Evolutionary conservation across 2,797 vertebrate genomes (phyloP).

Genomic region (Lycodopsis pacificus): DNA sequence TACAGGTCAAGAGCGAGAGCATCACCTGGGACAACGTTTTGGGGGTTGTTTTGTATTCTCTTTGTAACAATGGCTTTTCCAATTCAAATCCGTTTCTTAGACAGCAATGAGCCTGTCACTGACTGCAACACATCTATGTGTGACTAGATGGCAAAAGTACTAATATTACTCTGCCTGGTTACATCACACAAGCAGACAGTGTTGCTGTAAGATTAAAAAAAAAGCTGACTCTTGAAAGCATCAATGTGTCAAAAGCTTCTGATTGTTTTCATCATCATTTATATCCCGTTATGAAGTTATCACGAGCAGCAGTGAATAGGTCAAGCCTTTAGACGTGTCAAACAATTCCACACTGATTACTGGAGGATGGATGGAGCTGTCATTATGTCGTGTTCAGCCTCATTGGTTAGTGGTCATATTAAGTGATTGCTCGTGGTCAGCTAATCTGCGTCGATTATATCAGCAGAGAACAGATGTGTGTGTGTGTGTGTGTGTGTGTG

Average conservation of each 20-base stretch:
- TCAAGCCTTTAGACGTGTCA: slow-evolving; percentile 23
- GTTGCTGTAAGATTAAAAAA: background rate
- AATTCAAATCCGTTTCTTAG: slow-evolving; percentile 8
- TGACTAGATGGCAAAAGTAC: slow-evolving; percentile 18
- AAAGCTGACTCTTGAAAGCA: background rate
- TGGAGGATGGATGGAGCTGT: slow-evolving; percentile 33
- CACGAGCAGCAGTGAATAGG: background rate
- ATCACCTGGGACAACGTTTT: background rate
- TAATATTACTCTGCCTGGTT: slow-evolving; percentile 4
- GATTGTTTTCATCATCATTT: background rate
- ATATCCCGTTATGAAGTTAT: slow-evolving; percentile 4
- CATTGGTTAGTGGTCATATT: slow-evolving; percentile 53
- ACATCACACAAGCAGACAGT: background rate
- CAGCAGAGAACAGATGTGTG: slow-evolving; percentile 52
- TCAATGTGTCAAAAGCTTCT: background rate
- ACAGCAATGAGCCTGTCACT: slow-evolving; percentile 20
- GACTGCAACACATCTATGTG: slow-evolving; percentile 19
- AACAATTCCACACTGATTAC: slow-evolving; percentile 14
- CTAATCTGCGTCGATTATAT: slow-evolving; percentile 61
- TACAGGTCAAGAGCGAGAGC: slow-evolving; percentile 20
- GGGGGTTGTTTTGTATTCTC: slow-evolving; percentile 2
- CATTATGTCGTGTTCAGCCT: slow-evolving; percentile 31
- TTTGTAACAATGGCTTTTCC: slow-evolving; percentile 1
- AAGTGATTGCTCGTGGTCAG: slow-evolving; percentile 60
- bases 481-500: slow-evolving; percentile 35